These are phyloP conservation scores for Hirtodrosophila alboralis DNA, from an alignment of 2,888 invertebrate species.

Conservation along the genomic window DNA sequence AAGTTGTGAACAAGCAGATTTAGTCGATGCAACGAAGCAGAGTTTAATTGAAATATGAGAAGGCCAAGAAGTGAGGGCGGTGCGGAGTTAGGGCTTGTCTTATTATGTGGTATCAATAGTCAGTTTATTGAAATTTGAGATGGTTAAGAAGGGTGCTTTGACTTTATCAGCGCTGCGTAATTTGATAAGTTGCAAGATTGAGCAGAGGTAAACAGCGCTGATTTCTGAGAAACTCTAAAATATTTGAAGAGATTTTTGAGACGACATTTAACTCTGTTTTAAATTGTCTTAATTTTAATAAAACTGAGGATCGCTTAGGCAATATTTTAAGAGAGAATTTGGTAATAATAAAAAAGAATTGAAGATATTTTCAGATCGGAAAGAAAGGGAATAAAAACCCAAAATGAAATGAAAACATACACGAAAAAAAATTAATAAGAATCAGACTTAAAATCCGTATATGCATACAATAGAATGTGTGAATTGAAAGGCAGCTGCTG, in stretches of 20 bases:
- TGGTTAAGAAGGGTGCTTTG: constrained; percentile 13
- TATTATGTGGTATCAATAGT: constrained; percentile 52
- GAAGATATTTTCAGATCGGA: no score
- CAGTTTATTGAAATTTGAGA: constrained; percentile 39
- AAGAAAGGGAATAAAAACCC: background rate
- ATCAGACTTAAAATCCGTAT: constrained; percentile 17
- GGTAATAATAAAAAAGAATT: no score
- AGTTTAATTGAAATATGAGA: constrained; percentile 69
- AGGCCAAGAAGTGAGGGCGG: constrained; percentile 21
- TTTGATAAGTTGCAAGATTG: constrained; percentile 25
- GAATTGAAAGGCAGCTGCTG: constrained; percentile 54
- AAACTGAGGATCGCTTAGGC: no score
- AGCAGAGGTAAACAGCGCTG: constrained; percentile 15
- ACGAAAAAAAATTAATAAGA: constrained; percentile 48
- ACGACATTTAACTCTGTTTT: no score
- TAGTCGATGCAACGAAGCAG: constrained; percentile 71
- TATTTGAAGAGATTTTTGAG: constrained; percentile 1
- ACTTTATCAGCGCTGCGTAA: constrained; percentile 32
- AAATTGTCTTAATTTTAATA: no score
- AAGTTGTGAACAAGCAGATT: constrained; percentile 69
- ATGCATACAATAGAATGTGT: constrained; percentile 43
- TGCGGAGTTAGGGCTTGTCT: no score
- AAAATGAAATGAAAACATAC: constrained; percentile 26
- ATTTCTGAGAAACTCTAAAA: constrained; percentile 19
- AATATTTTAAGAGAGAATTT: no score